Base-by-base conservation (phyloP, 2,888 invertebrate genomes). In the Drosophila lutescens region DNA sequence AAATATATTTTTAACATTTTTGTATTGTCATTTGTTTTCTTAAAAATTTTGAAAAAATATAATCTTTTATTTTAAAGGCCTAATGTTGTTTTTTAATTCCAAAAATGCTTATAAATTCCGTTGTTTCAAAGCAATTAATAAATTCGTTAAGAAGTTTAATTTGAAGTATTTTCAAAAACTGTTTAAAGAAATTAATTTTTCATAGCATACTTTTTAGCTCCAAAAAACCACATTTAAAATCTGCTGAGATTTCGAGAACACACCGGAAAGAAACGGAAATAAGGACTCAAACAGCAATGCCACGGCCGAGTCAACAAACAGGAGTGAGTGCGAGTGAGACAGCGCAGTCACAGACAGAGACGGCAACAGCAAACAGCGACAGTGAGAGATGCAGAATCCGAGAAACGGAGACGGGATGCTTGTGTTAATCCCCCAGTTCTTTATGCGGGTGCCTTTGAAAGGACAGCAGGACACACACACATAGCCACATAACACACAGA, bases 221-320 rank as follows among this genome's bases (percentile, higher is more conserved):
- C 0, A 2, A 20, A 44, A 26, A 3, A 3, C 1, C 5, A 20
- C 13, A 0, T 12, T 13, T 20, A 20, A 32, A 41, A 41, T 41
- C 20, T 20, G 4, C 15, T 5, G 12, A 34, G 53, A 46, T 26
- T 63, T 34, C 34, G 34, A 20, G 68, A 47, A 47, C 40, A 30
- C 26, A 20, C 46, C 34, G 15, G 43, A 49, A 30, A 17, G n/a
- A 38, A 70, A 72, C 36, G 40, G 49, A 61, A 44, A 50, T 17
- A 56, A 51, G 55, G 56, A 63, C 65, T 57, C 63, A 78, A 76
- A 59, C 73, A 68, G 73, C 76, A 80, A 62, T 73, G 68, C 70
- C 75, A 78, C 55, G 58, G 53, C 41, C 56, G 51, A 53, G 47
- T 54, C 60, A 63, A 65, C 63, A 72, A 66, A 50, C 43, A 51